Percentiles rank a stretch among this genome's conserved stretches.
Evolutionary conservation across 2,888 invertebrate genomes (phyloP).

Genomic region (Meiosimyza platycephala): DNA sequence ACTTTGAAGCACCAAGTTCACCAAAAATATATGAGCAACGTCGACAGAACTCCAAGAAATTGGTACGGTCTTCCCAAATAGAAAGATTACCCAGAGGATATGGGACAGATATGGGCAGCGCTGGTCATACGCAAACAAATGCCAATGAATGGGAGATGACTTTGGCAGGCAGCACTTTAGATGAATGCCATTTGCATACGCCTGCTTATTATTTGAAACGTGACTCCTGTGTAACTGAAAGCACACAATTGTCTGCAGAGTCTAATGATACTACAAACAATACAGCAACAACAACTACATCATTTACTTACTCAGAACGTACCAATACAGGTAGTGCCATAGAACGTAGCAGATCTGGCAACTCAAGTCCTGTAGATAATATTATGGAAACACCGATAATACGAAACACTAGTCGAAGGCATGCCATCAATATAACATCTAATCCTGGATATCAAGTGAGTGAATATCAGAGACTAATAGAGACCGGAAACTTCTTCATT

Average conservation of each 20-base stretch:
- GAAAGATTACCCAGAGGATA: constrained; percentile 42
- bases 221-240: constrained; percentile 65
- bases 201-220: constrained; percentile 57
- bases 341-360: constrained; percentile 35
- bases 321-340: constrained; percentile 40
- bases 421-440: constrained; percentile 67
- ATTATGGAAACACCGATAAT: not conserved
- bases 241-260: constrained; percentile 64
- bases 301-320: constrained; percentile 56
- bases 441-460: constrained; percentile 66
- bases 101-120: not conserved
- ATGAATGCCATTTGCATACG: constrained; percentile 52
- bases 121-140: constrained; percentile 34
- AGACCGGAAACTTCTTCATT: not conserved
- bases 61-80: constrained; percentile 44
- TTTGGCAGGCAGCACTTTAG: constrained; percentile 46
- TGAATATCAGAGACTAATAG: not conserved
- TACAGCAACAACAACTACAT: constrained; percentile 60
- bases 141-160: constrained; percentile 58
- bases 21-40: constrained; percentile 50
- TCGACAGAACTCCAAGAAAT: constrained; percentile 55
- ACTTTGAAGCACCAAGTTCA: constrained; percentile 51
- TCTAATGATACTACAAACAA: constrained; percentile 61
- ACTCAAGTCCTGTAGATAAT: constrained; percentile 20
- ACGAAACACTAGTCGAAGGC: constrained; percentile 53